Base-by-base conservation (phyloP, 2,888 invertebrate genomes). In the Macrophya alboannulata region DNA sequence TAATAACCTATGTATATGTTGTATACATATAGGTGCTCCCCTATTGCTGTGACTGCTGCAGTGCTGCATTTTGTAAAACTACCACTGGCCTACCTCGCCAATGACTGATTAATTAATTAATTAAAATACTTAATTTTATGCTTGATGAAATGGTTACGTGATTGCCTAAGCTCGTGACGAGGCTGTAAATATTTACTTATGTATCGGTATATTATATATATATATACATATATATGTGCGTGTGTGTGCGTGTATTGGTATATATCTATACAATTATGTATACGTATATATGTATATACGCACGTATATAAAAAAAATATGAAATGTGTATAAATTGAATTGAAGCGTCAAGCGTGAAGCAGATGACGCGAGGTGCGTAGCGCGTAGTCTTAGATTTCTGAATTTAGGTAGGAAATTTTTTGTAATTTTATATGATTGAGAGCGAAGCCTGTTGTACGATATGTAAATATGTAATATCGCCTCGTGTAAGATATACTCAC, bases 401-500 rank as follows among this genome's bases (percentile, higher is more conserved):
- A 87, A 86, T 87, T 87, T 93, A 93, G 93, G 91, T 92, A 92
- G 92, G 91, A 91, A 92, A 91, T 93, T 93, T 93, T 93, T 93
- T 93, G 91, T 93, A 93, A 93, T 93, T 93, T 93, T 93, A 93
- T 93, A 93, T 92, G 92, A 93, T 92, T 91, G 91, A 92, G 89
- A 89, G 85, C 84, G 86, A 89, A 77, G 88, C 89, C 90, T 88
- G 88, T 89, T 93, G 93, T 93, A 93, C 87, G 89, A 93, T 93
- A 93, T 93, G 93, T 93, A 93, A 91, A 93, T 93, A 93, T 93
- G 93, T 93, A 93, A 90, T 89, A 90, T 91, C 91, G 93, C 93
- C 93, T 93, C 92, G 90, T 93, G 93, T 93, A 93, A 93, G 92
- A 93, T 93, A 92, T 89, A 90, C 88, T 89, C 88, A 88, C 89